A percentile compares a stretch with the other conserved stretches of the same genome.
phyloP scores from a whole-genome alignment of 2,888 invertebrate species.

The Orchestes rusci region DNA sequence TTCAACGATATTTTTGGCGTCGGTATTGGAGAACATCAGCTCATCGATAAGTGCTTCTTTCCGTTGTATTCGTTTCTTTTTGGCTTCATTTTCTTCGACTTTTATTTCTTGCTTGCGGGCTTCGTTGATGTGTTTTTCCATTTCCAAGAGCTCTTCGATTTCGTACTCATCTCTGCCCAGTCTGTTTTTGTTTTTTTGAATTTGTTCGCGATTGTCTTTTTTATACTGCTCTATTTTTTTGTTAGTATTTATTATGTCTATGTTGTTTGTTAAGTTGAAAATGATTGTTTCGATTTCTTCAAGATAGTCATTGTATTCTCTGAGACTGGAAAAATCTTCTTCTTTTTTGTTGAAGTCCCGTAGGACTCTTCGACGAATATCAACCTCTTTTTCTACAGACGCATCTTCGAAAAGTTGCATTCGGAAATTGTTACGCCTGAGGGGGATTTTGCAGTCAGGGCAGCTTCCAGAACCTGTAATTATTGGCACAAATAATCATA shows the following conservation, averaged over 20 bases:
- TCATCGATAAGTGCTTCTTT: constrained; percentile 93
- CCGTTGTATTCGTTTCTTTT: constrained; percentile 74
- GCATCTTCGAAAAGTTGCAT: constrained; percentile 96
- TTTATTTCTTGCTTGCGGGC: constrained; percentile 62
- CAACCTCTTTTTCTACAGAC: constrained; percentile 94
- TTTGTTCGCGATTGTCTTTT: constrained; percentile 79
- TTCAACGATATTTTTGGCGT: constrained; percentile 81
- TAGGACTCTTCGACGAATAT: constrained; percentile 82
- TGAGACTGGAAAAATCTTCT: constrained; percentile 77
- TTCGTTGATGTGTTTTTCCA: constrained; percentile 73
- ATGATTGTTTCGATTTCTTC: constrained; percentile 92
- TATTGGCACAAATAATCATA: background rate
- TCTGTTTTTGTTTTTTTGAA: constrained; percentile 71
- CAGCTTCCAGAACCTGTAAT: constrained; percentile 80
- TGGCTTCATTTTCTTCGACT: constrained; percentile 62
- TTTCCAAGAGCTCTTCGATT: constrained; percentile 75
- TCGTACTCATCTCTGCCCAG: constrained; percentile 77
- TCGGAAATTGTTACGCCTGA: constrained; percentile 84
- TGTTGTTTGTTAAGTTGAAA: constrained; percentile 82
- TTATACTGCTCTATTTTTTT: constrained; percentile 87
- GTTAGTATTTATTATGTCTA: constrained; percentile 82
- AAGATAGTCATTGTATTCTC: constrained; percentile 89
- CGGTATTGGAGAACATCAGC: constrained; percentile 84
- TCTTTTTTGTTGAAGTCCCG: constrained; percentile 92
- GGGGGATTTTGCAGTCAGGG: constrained; percentile 84